Percentiles rank a stretch among this genome's conserved stretches.
phyloP scores from a whole-genome alignment of 2,797 vertebrate species.

The Tapera naevia region DNA sequence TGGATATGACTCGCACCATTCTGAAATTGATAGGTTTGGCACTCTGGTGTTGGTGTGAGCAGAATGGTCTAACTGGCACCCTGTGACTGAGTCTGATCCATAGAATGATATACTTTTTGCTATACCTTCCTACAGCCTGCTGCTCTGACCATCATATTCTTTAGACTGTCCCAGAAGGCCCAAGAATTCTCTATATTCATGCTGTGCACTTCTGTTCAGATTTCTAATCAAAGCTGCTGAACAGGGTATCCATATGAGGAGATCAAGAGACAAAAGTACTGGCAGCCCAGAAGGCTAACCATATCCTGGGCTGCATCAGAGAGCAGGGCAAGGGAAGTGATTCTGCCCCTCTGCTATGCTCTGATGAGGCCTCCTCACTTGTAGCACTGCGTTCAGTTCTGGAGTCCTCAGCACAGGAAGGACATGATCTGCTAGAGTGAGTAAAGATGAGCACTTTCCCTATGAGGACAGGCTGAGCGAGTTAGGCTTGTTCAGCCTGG shows the following conservation, averaged over 20 bases:
- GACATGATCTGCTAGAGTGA: too few species aligned
- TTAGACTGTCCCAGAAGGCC: not conserved
- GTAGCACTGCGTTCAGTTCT: too few species aligned
- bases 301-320: too few species aligned
- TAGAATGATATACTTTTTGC: not conserved
- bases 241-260: not conserved
- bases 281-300: too few species aligned
- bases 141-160: not conserved
- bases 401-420: too few species aligned
- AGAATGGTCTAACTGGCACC: not conserved
- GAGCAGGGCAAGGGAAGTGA: too few species aligned
- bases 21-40: not conserved
- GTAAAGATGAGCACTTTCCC: too few species aligned
- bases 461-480: too few species aligned
- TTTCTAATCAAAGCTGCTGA: not conserved
- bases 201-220: not conserved
- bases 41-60: not conserved
- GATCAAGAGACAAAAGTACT: too few species aligned
- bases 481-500: too few species aligned
- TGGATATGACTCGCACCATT: not conserved
- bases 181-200: accelerated
- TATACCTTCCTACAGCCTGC: not conserved
- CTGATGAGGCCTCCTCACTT: too few species aligned
- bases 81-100: not conserved
- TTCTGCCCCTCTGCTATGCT: too few species aligned